These are phyloP conservation scores for Willisornis vidua DNA, from an alignment of 2,113 vertebrate genomes.

Conservation along the genomic window DNA sequence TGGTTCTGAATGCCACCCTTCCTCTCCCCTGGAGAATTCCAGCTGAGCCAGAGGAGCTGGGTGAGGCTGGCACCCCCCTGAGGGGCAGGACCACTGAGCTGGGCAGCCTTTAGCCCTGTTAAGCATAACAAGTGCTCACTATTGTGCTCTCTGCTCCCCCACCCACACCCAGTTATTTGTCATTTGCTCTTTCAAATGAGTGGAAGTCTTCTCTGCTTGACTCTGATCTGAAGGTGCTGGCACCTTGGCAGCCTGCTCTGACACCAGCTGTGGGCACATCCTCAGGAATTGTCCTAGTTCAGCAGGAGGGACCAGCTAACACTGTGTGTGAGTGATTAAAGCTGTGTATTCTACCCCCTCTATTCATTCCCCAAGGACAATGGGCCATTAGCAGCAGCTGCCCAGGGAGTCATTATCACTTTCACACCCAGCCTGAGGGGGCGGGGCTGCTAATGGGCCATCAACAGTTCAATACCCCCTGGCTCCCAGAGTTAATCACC, in stretches of 20 bases:
- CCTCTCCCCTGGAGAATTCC: not conserved
- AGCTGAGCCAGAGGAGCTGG: not conserved
- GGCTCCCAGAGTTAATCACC: no score
- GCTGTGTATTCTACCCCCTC: no score
- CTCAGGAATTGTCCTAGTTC: no score
- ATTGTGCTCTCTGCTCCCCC: not conserved
- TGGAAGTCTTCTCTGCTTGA: not conserved
- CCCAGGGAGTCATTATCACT: no score
- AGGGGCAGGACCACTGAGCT: not conserved
- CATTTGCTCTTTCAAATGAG: not conserved
- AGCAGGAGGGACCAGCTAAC: no score
- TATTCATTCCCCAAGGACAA: no score
- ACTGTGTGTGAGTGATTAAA: no score
- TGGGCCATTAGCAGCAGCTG: no score
- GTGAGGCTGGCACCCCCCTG: not conserved
- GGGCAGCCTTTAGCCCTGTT: not conserved
- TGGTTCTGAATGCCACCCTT: not conserved
- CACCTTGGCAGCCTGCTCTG: not conserved
- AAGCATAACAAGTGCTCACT: fast-evolving
- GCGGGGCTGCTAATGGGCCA: no score
- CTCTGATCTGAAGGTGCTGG: not conserved
- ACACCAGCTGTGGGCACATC: not conserved
- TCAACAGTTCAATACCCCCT: no score
- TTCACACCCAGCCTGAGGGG: no score
- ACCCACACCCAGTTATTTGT: not conserved